phyloP scores from a whole-genome alignment of 2,888 invertebrate species.

The Chelonus formosanus region DNA sequence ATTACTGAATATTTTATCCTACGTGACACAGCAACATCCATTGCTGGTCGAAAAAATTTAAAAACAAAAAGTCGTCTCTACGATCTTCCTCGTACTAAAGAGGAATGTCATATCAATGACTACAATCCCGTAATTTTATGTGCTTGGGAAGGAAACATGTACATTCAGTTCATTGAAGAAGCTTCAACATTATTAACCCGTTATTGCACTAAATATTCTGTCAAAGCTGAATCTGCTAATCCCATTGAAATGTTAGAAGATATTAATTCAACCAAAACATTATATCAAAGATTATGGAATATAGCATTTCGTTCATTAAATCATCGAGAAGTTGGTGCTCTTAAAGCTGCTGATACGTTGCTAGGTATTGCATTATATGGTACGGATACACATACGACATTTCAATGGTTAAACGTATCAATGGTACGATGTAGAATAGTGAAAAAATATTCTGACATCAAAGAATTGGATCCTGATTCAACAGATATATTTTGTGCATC shows the following conservation, averaged over 20 bases:
- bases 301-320: slow-evolving; percentile 24
- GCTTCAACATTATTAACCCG: slow-evolving; percentile 45
- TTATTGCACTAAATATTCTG: slow-evolving; percentile 49
- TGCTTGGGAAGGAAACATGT: slow-evolving; percentile 43
- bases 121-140: slow-evolving; percentile 6
- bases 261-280: slow-evolving; percentile 48
- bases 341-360: slow-evolving; percentile 41
- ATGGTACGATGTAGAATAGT: too few species aligned
- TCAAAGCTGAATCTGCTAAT: slow-evolving; percentile 49
- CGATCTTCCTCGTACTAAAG: too few species aligned
- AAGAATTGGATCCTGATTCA: too few species aligned
- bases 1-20: too few species aligned
- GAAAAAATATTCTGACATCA: too few species aligned
- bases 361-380: slow-evolving; percentile 19
- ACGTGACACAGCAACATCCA: too few species aligned
- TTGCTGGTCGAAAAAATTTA: too few species aligned
- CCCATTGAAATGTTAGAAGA: slow-evolving; percentile 39
- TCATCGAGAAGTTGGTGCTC: slow-evolving; percentile 29
- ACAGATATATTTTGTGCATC: too few species aligned
- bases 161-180: slow-evolving; percentile 47
- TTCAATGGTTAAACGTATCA: too few species aligned
- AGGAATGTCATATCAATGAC: too few species aligned
- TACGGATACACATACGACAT: too few species aligned
- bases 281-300: slow-evolving; percentile 46
- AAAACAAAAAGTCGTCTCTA: too few species aligned